Evolutionary conservation across 2,888 invertebrate species (phyloP).

Genomic region (Aelia acuminata): DNA sequence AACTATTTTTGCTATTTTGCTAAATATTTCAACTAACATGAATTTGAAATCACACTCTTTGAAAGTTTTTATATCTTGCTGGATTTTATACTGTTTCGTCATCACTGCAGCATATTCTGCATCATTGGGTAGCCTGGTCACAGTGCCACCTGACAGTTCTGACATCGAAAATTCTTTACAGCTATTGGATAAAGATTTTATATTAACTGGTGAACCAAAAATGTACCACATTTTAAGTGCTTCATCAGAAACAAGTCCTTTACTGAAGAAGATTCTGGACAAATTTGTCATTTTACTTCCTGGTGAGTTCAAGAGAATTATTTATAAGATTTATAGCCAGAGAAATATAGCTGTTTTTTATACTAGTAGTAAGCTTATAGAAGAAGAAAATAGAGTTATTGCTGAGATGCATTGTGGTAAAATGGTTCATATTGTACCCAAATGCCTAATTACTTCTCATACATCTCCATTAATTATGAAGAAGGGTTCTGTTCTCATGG

Average conservation of each 20-base stretch:
- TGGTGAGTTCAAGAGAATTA: conserved; percentile 62
- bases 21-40: conserved; percentile 65
- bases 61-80: conserved; percentile 65
- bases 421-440: conserved; percentile 58
- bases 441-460: conserved; percentile 61
- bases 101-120: conserved; percentile 65
- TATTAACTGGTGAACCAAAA: conserved; percentile 65
- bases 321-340: conserved; percentile 61
- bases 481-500: conserved; percentile 60
- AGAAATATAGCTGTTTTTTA: conserved; percentile 65
- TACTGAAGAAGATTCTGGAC: conserved; percentile 62
- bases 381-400: conserved; percentile 47
- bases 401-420: conserved; percentile 16
- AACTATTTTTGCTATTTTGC: conserved; percentile 64
- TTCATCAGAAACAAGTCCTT: conserved; percentile 63
- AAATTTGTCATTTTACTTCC: conserved; percentile 64
- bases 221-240: conserved; percentile 65
- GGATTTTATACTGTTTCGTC: conserved; percentile 66
- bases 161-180: conserved; percentile 65
- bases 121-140: conserved; percentile 66
- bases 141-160: conserved; percentile 66
- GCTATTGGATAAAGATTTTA: conserved; percentile 65
- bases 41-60: conserved; percentile 63
- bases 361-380: conserved; percentile 57
- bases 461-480: conserved; percentile 61